These are phyloP conservation scores for Tauraco hartlaubi DNA, from an alignment of 2,797 vertebrate genomes.

Conservation along the genomic window DNA sequence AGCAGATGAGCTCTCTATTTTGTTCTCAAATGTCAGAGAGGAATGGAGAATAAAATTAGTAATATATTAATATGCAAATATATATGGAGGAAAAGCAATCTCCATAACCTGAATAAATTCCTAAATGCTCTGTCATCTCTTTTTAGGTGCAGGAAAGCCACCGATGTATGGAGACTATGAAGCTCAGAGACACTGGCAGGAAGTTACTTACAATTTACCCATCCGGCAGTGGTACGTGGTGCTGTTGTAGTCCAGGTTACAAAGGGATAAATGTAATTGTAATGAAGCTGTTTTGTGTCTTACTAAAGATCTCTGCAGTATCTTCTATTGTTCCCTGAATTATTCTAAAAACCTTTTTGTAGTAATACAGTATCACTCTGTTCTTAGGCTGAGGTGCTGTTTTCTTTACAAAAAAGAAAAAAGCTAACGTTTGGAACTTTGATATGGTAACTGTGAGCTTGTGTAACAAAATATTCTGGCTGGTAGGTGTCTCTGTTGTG, in stretches of 20 bases:
- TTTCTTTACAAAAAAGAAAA: neutral
- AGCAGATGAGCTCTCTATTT: neutral
- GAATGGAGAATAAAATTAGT: neutral
- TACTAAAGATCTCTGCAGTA: neutral
- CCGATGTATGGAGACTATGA: slow-evolving; percentile 99
- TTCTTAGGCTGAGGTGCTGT: neutral
- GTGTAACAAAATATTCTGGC: neutral
- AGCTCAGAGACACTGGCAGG: slow-evolving; percentile 99
- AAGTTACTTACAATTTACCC: slow-evolving; percentile 94
- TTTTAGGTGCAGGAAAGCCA: slow-evolving; percentile 90
- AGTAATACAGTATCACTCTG: neutral
- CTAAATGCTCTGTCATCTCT: neutral
- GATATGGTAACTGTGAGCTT: neutral
- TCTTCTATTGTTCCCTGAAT: neutral
- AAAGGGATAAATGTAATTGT: neutral
- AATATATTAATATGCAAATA: neutral
- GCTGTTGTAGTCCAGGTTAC: neutral
- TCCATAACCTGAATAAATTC: neutral
- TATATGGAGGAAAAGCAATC: neutral
- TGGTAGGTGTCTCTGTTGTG: neutral
- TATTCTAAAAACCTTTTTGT: neutral
- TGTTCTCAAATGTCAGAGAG: neutral
- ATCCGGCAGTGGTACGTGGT: slow-evolving; percentile 88
- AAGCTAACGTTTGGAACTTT: neutral
- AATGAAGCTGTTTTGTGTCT: neutral